Conservation (phyloP, 2,113 vertebrate genomes). For the Hippopotamus amphibius region DNA sequence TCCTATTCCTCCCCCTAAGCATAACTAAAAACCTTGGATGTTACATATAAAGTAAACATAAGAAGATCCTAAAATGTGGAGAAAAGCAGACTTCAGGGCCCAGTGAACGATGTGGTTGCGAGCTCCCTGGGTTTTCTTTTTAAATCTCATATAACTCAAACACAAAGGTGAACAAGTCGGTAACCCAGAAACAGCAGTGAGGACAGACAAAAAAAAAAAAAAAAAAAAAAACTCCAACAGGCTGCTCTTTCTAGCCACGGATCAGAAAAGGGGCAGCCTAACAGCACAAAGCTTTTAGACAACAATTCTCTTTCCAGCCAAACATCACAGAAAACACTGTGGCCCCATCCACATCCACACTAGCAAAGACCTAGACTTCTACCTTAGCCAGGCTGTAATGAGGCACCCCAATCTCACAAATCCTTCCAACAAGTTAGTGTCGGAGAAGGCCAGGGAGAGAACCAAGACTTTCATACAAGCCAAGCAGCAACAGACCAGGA, state of each 20-base stretch:
- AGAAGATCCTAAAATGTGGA: not conserved
- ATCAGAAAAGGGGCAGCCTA: not conserved
- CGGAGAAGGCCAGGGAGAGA: not conserved
- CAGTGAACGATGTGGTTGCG: not conserved
- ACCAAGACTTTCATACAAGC: not conserved
- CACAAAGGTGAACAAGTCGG: not conserved
- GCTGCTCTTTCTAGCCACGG: slow-evolving; percentile 12
- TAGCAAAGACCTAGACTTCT: not conserved
- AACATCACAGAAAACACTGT: not conserved
- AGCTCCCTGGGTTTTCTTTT: not conserved
- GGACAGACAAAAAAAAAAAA: not conserved
- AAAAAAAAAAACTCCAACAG: not conserved
- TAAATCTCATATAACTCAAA: not conserved
- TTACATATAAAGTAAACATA: slow-evolving; percentile 17
- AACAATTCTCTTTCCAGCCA: not conserved
- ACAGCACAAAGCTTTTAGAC: slow-evolving; percentile 6
- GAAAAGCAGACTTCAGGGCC: not conserved
- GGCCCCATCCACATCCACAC: not conserved
- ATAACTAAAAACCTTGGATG: not conserved
- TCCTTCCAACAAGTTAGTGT: not conserved
- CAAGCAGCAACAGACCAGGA: not conserved
- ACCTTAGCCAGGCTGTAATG: not conserved
- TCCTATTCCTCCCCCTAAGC: not conserved
- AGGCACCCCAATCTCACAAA: not conserved
- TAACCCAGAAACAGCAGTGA: slow-evolving; percentile 20